A percentile compares a stretch with the other conserved stretches of the same genome.
Conservation (phyloP, 2,797 vertebrate genomes). For the Distichodus sexfasciatus region DNA sequence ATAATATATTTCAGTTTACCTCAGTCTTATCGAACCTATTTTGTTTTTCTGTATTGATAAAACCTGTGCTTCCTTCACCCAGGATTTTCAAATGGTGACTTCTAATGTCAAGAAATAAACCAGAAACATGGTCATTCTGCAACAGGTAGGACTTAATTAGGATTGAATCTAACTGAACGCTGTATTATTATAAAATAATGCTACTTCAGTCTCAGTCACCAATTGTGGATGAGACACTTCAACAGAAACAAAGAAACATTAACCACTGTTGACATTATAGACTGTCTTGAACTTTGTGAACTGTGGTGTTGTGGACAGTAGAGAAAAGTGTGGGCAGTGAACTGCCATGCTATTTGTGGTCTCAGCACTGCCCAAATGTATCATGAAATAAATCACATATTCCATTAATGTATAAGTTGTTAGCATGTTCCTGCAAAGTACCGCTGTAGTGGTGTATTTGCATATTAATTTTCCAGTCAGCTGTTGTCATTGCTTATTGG, state of each 20-base stretch:
- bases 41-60: neutral
- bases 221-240: too few relatives aligned
- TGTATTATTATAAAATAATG: neutral
- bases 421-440: too few relatives aligned
- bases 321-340: too few relatives aligned
- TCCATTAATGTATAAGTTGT: too few relatives aligned
- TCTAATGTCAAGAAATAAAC: constrained; percentile 47
- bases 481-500: neutral
- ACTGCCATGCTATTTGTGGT: too few relatives aligned
- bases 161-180: neutral
- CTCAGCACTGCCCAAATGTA: too few relatives aligned
- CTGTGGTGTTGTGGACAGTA: too few relatives aligned
- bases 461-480: neutral
- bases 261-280: too few relatives aligned
- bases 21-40: neutral
- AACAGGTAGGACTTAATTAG: constrained; percentile 42
- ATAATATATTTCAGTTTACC: neutral
- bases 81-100: constrained; percentile 43
- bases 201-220: neutral
- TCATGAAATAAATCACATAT: too few relatives aligned
- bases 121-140: constrained; percentile 56
- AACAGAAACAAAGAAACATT: too few relatives aligned
- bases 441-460: too few relatives aligned
- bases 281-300: too few relatives aligned
- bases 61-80: neutral